Conservation (phyloP, 2,113 vertebrate genomes). For the Alethe castanea region DNA sequence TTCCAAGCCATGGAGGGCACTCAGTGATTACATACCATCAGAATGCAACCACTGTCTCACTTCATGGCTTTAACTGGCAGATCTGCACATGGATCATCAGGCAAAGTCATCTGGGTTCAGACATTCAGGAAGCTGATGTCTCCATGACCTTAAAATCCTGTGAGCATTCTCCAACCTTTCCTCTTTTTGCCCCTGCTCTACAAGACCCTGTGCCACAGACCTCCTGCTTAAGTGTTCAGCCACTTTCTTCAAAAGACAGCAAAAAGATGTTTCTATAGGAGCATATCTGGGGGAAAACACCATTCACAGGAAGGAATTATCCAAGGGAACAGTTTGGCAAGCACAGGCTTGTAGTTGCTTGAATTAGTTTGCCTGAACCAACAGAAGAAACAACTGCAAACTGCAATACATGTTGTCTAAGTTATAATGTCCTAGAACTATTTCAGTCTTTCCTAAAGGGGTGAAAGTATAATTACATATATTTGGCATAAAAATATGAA, state of each 20-base stretch:
- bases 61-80: background rate
- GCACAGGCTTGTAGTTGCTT: rapidly evolving
- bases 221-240: background rate
- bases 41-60: background rate
- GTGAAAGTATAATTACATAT: background rate
- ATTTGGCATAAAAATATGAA: background rate
- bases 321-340: background rate
- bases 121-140: background rate
- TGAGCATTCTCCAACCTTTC: background rate
- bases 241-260: background rate
- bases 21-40: background rate
- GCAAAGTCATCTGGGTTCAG: background rate
- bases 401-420: background rate
- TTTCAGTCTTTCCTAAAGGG: background rate
- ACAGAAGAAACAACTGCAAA: background rate
- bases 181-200: rapidly evolving
- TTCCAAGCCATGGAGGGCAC: background rate
- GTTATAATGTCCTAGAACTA: background rate
- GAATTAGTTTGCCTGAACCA: background rate
- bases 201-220: background rate
- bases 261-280: background rate
- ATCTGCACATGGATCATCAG: background rate
- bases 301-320: background rate
- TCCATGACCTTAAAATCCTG: background rate
- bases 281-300: background rate